Percentiles rank a stretch among this genome's conserved stretches.
phyloP scores from a whole-genome alignment of 2,797 vertebrate genomes.

The Trachurus trachurus region DNA sequence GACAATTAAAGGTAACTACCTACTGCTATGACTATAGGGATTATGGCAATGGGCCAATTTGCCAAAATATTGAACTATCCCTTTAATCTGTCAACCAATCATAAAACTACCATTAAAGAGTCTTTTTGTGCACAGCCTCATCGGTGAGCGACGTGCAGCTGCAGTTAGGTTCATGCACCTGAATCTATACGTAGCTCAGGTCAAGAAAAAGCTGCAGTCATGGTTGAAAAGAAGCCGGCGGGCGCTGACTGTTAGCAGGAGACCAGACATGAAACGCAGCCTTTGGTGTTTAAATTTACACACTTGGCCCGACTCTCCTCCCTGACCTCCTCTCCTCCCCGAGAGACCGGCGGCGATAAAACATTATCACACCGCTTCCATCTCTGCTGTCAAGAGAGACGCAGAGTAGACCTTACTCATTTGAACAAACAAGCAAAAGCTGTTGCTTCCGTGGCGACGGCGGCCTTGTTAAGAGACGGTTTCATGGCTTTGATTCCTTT shows the following conservation, averaged over 20 bases:
- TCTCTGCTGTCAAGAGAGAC: background rate
- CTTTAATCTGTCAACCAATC: too few relatives aligned
- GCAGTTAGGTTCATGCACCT: background rate
- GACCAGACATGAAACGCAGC: background rate
- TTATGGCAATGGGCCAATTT: too few relatives aligned
- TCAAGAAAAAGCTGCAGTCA: background rate
- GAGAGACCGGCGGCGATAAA: background rate
- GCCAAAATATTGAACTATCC: too few relatives aligned
- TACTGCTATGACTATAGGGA: too few relatives aligned
- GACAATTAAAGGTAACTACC: too few relatives aligned
- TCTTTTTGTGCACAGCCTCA: background rate
- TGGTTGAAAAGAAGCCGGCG: background rate
- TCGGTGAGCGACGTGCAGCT: background rate
- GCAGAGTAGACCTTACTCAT: background rate
- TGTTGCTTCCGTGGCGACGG: too few relatives aligned
- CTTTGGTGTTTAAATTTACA: background rate
- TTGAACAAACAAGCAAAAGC: background rate
- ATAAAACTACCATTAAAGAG: background rate
- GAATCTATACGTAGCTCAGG: background rate
- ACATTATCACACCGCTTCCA: background rate
- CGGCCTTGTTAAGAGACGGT: background rate
- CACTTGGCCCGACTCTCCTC: background rate
- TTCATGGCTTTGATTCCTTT: background rate
- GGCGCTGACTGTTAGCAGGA: background rate
- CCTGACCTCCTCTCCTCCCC: background rate